Evolutionary conservation across 2,888 invertebrate species (phyloP).

Genomic region (Cataglyphis albicans): DNA sequence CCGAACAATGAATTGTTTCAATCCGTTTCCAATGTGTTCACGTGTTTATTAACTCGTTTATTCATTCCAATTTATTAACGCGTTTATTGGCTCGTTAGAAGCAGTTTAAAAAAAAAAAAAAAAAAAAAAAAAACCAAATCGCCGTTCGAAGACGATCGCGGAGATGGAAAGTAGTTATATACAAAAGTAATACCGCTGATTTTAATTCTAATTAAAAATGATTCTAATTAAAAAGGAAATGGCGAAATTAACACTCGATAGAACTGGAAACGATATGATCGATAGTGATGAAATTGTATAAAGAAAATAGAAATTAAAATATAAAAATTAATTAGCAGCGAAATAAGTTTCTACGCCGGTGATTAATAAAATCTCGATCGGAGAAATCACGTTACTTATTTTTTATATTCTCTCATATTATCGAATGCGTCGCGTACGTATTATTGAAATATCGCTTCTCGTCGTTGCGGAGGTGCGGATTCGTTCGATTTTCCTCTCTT

Average conservation of each 20-base stretch:
- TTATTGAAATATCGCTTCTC: background rate
- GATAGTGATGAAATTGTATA: background rate
- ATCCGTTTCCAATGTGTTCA: conserved; percentile 24
- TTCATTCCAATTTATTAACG: conserved; percentile 29
- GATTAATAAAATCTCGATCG: background rate
- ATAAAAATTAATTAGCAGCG: background rate
- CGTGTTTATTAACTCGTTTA: conserved; percentile 15
- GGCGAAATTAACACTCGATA: background rate
- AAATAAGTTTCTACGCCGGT: background rate
- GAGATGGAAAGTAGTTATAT: background rate
- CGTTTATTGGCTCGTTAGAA: conserved; percentile 1
- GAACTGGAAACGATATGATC: background rate
- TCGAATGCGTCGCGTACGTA: background rate
- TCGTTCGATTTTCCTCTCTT: conserved; percentile 39
- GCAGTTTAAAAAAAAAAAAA: too few relatives aligned
- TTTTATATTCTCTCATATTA: conserved; percentile 1
- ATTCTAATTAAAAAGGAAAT: background rate
- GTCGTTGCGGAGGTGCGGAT: background rate
- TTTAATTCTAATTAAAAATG: too few relatives aligned
- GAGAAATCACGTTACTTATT: background rate
- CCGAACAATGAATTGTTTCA: background rate
- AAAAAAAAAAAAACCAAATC: background rate
- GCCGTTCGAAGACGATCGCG: background rate
- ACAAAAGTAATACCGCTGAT: background rate
- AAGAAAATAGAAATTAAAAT: background rate